phyloP scores from a whole-genome alignment of 2,888 invertebrate species.

The Drosophila kuntzei region DNA sequence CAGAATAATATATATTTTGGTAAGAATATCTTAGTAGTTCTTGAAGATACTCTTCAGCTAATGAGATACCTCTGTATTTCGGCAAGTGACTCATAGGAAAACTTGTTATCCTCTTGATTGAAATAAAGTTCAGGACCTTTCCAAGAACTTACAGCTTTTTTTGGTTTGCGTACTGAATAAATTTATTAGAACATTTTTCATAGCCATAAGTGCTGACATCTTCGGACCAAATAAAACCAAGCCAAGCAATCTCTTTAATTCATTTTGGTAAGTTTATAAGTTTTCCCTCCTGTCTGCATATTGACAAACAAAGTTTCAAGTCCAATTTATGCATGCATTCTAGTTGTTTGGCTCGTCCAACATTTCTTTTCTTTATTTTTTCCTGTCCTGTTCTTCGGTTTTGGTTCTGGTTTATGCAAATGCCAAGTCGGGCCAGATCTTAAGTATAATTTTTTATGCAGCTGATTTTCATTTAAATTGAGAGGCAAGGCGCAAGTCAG shows the following conservation, averaged over 20 bases:
- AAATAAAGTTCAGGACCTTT: not conserved
- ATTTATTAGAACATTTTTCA: conserved; percentile 20
- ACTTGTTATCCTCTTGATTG: not conserved
- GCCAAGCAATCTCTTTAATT: conserved; percentile 54
- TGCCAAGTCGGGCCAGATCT: conserved; percentile 50
- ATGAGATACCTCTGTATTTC: not conserved
- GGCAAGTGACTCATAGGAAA: not conserved
- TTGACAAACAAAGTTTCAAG: conserved; percentile 67
- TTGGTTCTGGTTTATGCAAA: conserved; percentile 56
- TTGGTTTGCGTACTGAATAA: conserved; percentile 17
- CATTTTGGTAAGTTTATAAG: conserved; percentile 57
- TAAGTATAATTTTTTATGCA: conserved; percentile 62
- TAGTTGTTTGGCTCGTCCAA: conserved; percentile 43
- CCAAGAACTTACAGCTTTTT: conserved; percentile 8
- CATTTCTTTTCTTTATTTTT: conserved; percentile 12
- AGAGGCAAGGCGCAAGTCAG: conserved; percentile 58
- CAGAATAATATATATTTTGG: not conserved
- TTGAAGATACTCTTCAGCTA: not conserved
- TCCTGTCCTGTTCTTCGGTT: conserved; percentile 13
- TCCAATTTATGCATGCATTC: conserved; percentile 62
- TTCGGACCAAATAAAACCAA: conserved; percentile 19
- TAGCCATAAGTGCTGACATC: conserved; percentile 19
- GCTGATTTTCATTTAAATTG: conserved; percentile 79
- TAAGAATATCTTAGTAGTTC: not conserved
- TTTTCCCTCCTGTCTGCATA: conserved; percentile 42